Evolutionary conservation across 2,888 invertebrate genomes (phyloP).

Genomic region (Ormyrus pomaceus): DNA sequence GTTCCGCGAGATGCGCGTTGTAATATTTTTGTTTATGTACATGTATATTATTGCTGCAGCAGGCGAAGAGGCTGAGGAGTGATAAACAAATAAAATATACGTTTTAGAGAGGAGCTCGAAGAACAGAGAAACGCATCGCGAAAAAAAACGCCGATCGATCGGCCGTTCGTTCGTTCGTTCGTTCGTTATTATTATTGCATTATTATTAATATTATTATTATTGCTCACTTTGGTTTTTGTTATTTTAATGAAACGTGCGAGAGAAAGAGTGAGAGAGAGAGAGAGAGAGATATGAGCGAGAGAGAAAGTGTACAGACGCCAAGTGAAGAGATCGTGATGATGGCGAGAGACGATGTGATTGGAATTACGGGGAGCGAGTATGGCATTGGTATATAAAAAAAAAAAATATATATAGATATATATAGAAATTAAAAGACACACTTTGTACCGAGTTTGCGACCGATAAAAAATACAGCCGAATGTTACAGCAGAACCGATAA

Average conservation of each 20-base stretch:
- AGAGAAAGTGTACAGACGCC: conserved; percentile 25
- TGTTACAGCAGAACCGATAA: conserved; percentile 29
- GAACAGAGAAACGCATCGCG: conserved; percentile 56
- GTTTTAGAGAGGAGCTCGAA: conserved; percentile 13
- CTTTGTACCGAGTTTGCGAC: conserved; percentile 14
- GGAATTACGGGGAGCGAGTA: conserved; percentile 48
- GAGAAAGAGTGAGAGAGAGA: conserved; percentile 51
- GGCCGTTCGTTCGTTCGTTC: conserved; percentile 59
- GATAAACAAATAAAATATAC: conserved; percentile 9
- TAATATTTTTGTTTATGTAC: conserved; percentile 54
- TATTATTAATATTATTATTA: conserved; percentile 63
- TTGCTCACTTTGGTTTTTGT: conserved; percentile 66
- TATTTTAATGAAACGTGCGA: conserved; percentile 66
- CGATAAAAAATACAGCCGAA: conserved; percentile 23
- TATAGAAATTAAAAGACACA: conserved; percentile 28
- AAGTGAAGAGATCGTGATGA: conserved; percentile 26
- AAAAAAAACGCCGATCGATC: conserved; percentile 56
- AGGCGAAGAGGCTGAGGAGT: conserved; percentile 47
- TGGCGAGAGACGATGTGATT: conserved; percentile 55
- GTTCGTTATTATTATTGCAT: conserved; percentile 61
- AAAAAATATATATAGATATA: conserved; percentile 1
- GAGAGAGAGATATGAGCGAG: background rate
- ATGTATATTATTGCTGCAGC: conserved; percentile 49
- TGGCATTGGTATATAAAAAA: conserved; percentile 21
- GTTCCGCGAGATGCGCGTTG: conserved; percentile 39